A percentile compares a stretch with the other conserved stretches of the same genome.
Conservation (phyloP, 2,888 invertebrate species). For the Pimpla rufipes region DNA sequence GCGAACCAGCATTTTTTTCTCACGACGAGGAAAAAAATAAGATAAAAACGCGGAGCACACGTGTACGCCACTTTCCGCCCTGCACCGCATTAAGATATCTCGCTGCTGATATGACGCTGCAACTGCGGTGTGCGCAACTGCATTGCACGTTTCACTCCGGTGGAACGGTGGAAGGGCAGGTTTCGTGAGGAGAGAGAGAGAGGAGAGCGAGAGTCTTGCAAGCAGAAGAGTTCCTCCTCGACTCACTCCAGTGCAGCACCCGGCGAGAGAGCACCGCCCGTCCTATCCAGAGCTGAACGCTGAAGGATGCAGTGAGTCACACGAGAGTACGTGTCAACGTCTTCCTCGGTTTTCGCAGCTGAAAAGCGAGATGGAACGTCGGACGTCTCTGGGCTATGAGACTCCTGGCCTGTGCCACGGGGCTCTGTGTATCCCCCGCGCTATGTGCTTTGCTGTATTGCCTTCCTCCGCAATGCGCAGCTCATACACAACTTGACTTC, state of each 20-base stretch:
- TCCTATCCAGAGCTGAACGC: slow-evolving; percentile 4
- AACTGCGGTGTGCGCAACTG: slow-evolving; percentile 26
- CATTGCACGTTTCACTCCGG: slow-evolving; percentile 33
- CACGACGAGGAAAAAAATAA: background rate
- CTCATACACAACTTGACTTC: slow-evolving; percentile 47
- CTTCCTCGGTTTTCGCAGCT: slow-evolving; percentile 36
- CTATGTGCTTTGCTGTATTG: slow-evolving; percentile 32
- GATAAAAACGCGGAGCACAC: background rate
- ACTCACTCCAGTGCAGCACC: slow-evolving; percentile 19
- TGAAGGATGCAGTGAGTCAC: slow-evolving; percentile 39
- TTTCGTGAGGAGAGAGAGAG: slow-evolving; percentile 5
- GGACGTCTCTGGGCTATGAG: slow-evolving; percentile 3
- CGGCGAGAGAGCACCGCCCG: slow-evolving; percentile 6
- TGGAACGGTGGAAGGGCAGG: slow-evolving; percentile 17
- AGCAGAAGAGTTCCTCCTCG: slow-evolving; percentile 32
- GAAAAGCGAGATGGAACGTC: slow-evolving; percentile 26
- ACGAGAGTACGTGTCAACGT: slow-evolving; percentile 49
- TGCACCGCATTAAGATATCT: slow-evolving; percentile 31
- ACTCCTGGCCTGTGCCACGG: slow-evolving; percentile 20
- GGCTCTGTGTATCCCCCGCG: background rate
- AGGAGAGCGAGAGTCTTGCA: background rate
- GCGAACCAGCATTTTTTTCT: background rate
- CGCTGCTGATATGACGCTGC: slow-evolving; percentile 30
- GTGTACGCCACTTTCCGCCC: slow-evolving; percentile 18
- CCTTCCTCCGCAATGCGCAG: slow-evolving; percentile 64